Base-by-base conservation (phyloP, 1,140 invertebrate species). In the Zaprionus capensis region DNA sequence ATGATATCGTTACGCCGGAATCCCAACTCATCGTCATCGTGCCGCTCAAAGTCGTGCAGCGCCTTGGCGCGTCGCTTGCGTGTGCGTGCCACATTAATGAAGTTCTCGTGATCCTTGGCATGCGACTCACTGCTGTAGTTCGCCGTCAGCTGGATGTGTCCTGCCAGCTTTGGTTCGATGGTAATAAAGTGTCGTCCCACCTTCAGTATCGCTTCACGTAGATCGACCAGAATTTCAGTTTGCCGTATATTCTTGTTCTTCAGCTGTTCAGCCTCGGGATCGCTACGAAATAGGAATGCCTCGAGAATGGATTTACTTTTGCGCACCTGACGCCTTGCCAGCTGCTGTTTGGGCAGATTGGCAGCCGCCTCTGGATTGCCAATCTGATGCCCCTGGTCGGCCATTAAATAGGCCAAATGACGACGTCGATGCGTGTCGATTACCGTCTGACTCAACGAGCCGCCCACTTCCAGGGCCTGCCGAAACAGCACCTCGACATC, bases 1-100 rank as follows among this genome's bases (percentile, higher is more conserved):
- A 99, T 99, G 17, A 99, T 98, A 93, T 99, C 98, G 95, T 99
- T 99, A 93, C 98, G 99, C 58, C 98, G 95, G 93, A 99, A 99
- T 31, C 99, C 99, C 26, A 99, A 94, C 94, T 99, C 99, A 94
- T 99, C 99, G 91, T 99, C 98, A 94, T 99, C 99, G 91, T 99
- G 97, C 78, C 98, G 95, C 93, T 99, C 98, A 95, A 99, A 99
- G 94, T 99, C 93, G 46, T 92, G 86, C 26, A 93, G 79, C 1
- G 99, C 99, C 94, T 99, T 99, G 9, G 99, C 99, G 80, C 99
- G 94, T 87, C 98, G 95, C 78, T 96, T 96, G 71, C 98, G 95
- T 82, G 96, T 97, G 74, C 96, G 94, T 11, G 97, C 97, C 9
- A 97, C 98, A 94, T 97, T 98, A 12, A 98, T 96, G 93, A 98